Evolutionary conservation across 92 coral and sea anemone genomes (phyloP).

Genomic region (Phenganax subtilis): DNA sequence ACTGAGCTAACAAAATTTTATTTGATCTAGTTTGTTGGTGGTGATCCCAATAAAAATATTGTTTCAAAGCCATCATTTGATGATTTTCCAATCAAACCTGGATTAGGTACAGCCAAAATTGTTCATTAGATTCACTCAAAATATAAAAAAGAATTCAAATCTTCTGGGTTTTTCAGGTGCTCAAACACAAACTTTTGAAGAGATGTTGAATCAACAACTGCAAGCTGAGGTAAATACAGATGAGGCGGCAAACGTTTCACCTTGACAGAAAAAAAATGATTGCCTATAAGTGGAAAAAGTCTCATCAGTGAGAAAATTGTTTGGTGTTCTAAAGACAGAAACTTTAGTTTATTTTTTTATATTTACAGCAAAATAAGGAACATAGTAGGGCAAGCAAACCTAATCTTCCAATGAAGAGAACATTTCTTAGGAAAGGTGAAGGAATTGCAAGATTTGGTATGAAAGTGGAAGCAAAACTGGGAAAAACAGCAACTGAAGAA

Average conservation of each 20-base stretch:
- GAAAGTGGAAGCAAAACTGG: slow-evolving; percentile 25
- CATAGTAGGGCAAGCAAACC: background rate
- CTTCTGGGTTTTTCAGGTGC: slow-evolving; percentile 39
- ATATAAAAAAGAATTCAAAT: background rate
- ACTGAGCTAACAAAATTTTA: background rate
- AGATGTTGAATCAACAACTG: slow-evolving; percentile 68
- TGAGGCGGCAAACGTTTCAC: background rate
- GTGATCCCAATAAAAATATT: background rate
- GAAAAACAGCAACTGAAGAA: background rate
- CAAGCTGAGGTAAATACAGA: slow-evolving; percentile 45
- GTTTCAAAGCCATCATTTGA: slow-evolving; percentile 44
- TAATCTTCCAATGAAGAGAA: slow-evolving; percentile 24
- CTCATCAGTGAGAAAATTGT: no score
- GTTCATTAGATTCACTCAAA: background rate
- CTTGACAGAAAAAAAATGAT: background rate
- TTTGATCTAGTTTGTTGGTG: background rate
- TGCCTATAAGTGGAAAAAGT: background rate
- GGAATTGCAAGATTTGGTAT: slow-evolving; percentile 82
- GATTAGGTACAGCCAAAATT: slow-evolving; percentile 34
- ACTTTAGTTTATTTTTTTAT: background rate
- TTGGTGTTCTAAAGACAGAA: no score
- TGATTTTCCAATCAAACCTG: slow-evolving; percentile 70
- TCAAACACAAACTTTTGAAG: slow-evolving; percentile 65
- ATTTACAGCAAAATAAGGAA: background rate
- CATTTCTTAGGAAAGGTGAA: slow-evolving; percentile 89